Percentiles rank a stretch among this genome's conserved stretches.
Evolutionary conservation across 2,888 invertebrate species (phyloP).

Genomic region (Dascillus cervinus): DNA sequence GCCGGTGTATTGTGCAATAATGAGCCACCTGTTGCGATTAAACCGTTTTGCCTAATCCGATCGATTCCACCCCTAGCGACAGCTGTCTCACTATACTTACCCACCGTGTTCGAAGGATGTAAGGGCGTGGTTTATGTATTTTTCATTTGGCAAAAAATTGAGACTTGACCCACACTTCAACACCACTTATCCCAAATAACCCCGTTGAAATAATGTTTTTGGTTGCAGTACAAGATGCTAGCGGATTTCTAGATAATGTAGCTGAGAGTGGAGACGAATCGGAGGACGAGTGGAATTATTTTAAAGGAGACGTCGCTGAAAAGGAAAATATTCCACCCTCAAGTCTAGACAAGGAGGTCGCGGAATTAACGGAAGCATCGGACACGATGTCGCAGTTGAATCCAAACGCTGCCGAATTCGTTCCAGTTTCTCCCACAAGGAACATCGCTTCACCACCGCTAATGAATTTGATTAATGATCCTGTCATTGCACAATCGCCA

Average conservation of each 20-base stretch:
- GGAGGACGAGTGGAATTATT: conserved; percentile 87
- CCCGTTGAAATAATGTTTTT: conserved; percentile 8
- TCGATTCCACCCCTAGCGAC: conserved; percentile 13
- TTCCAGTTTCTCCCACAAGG: conserved; percentile 58
- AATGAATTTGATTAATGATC: conserved; percentile 31
- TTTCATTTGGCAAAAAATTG: too few species aligned
- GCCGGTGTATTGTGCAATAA: conserved; percentile 10
- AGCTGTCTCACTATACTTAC: too few species aligned
- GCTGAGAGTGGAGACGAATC: conserved; percentile 69
- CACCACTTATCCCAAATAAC: too few species aligned
- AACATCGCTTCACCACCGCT: conserved; percentile 43
- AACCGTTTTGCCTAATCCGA: conserved; percentile 5
- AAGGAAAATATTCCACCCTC: conserved; percentile 48
- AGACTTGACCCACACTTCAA: too few species aligned
- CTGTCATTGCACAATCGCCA: conserved; percentile 63
- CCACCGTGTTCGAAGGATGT: too few species aligned
- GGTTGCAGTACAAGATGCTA: conserved; percentile 43
- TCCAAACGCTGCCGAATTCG: conserved; percentile 80
- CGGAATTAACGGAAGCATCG: conserved; percentile 35
- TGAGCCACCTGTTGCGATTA: conserved; percentile 17
- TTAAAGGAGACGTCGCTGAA: conserved; percentile 58
- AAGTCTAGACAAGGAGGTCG: conserved; percentile 39
- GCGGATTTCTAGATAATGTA: conserved; percentile 60
- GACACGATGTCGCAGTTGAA: conserved; percentile 71
- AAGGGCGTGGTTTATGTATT: too few species aligned